phyloP scores from a whole-genome alignment of 2,113 vertebrate species.

The Ardeotis arabs region DNA sequence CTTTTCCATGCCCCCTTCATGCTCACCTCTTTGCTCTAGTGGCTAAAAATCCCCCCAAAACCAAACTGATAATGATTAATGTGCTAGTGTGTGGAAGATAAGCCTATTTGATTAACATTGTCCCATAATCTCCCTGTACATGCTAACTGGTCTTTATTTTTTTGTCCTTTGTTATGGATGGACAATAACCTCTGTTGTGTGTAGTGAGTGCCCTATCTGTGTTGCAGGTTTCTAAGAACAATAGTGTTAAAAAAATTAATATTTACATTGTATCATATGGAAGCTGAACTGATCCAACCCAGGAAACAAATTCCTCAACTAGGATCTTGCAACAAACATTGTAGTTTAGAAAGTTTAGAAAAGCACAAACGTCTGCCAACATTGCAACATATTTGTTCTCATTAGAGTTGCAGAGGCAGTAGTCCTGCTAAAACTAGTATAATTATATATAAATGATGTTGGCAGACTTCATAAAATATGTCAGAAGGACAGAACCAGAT shows the following conservation, averaged over 20 bases:
- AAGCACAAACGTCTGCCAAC: not conserved
- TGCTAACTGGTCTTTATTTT: not conserved
- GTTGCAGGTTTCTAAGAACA: not conserved
- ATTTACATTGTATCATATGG: not conserved
- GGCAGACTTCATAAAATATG: slow-evolving; percentile 2
- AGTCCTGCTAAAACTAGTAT: slow-evolving; percentile 26
- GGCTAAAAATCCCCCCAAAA: not conserved
- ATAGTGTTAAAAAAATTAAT: not conserved
- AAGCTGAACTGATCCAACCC: not conserved
- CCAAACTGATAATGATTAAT: not conserved
- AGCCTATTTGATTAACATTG: not conserved
- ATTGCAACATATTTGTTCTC: not conserved
- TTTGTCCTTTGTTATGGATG: not conserved
- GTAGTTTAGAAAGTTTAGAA: not conserved
- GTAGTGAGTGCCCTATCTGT: not conserved
- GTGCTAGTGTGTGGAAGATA: not conserved
- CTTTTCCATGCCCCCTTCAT: not conserved
- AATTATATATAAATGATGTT: slow-evolving; percentile 24
- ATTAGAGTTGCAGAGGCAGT: slow-evolving; percentile 26
- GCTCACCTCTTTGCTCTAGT: not conserved
- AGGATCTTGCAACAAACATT: not conserved
- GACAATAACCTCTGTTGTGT: not conserved
- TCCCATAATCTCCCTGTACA: not conserved
- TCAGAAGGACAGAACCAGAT: slow-evolving; percentile 28
- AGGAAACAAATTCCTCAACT: not conserved